These are phyloP conservation scores for Porites lutea DNA, from an alignment of 64 coral and sea anemone genomes.

Conservation along the genomic window DNA sequence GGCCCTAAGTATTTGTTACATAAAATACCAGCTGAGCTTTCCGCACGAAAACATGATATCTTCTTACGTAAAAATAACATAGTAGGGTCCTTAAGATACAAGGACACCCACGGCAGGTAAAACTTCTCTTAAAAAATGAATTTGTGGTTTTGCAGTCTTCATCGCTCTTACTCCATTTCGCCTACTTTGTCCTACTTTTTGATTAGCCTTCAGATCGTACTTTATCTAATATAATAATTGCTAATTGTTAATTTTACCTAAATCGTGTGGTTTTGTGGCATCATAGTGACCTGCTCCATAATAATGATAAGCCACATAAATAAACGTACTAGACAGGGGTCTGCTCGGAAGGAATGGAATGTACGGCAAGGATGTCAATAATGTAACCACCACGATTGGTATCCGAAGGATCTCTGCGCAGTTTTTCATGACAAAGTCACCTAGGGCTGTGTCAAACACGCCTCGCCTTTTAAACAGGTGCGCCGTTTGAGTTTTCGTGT, in stretches of 20 bases:
- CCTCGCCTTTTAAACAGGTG: background rate
- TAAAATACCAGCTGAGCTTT: too few species aligned
- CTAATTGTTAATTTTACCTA: background rate
- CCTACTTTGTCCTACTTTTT: too few species aligned
- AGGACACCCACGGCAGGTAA: too few species aligned
- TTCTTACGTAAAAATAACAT: too few species aligned
- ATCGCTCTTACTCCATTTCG: too few species aligned
- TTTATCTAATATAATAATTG: too few species aligned
- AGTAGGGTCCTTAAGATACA: too few species aligned
- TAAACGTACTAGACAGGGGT: background rate
- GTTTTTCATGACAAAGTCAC: constrained; percentile 48
- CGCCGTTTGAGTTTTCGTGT: background rate
- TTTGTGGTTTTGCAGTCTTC: too few species aligned
- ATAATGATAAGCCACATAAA: constrained; percentile 16
- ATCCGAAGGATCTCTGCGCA: constrained; percentile 25
- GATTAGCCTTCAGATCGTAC: too few species aligned
- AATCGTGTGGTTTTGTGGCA: background rate
- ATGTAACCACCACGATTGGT: constrained; percentile 45
- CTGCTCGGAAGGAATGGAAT: constrained; percentile 21
- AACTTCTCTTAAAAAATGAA: too few species aligned
- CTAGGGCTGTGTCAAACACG: constrained; percentile 29
- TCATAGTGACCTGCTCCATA: constrained; percentile 47
- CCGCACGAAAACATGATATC: too few species aligned
- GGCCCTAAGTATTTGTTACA: too few species aligned
- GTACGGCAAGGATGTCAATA: constrained; percentile 7